Evolutionary conservation across 2,113 vertebrate genomes (phyloP), one percentile per base, ranked within the genome.

Genomic region (Forbesichthys papilliferus): DNA sequence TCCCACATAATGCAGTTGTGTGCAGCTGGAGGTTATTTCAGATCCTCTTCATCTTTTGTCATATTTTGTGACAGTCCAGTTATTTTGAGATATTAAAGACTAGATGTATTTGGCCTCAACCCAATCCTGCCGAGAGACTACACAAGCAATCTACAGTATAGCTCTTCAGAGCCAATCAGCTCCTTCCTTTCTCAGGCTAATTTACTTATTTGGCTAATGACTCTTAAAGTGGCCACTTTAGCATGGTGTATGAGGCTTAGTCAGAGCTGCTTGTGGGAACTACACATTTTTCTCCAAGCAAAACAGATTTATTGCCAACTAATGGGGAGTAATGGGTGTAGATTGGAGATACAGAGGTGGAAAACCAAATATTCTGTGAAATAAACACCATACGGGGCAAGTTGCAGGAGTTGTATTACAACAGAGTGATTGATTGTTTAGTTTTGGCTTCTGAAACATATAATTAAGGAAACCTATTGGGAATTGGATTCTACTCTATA

Each of bases 121-220:
- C 51, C 9, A 73, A 16, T 27, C 11, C 34, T 46, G 48, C n/a
- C 33, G 52, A 51, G 59, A 61, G 59, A 46, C 42, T 36, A 34
- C 16, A 46, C 36, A 46, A 20, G 5, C 42, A 14, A 42, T 36
- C n/a, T 34, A 63, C 42, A 27, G 18, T 20, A 27, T 27, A 27
- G 27, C 27, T 27, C 27, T 47, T 11, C 54, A 55, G 55, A 63
- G 56, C 33, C 48, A 33, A 52, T 55, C 53, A 42, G 51, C 48
- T 61, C 48, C 13, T 18, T 60, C 48, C 36, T 33, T 69, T 71
- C 68, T n/a, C 60, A 63, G 52, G 61, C 27, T 56, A 63, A 63
- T 70, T 20, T 27, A 54, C 10, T 34, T 16, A 55, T 47, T 61
- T 11, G 13, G 34, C 9, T 61, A 46, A 61, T 61, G 56, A 58